Base-by-base conservation (phyloP, 2,113 vertebrate species). In the Chiloscyllium plagiosum region DNA sequence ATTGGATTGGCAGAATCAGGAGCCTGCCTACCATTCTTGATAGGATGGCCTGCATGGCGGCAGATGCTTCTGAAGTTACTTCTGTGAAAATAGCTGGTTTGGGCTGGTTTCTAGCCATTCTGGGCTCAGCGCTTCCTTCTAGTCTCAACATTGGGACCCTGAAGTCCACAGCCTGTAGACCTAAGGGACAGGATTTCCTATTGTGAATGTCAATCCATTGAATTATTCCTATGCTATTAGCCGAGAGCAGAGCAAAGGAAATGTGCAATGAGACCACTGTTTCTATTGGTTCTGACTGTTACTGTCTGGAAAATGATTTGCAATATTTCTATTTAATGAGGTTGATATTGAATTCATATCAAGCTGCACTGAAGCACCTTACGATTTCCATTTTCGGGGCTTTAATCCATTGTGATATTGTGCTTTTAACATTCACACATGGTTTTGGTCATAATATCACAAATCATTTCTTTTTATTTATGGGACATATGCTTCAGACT, bases 391-490 rank as follows among this genome's bases (percentile, higher is more conserved):
- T 65, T 93, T 93, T 93, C 61, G 20, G 89, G 33, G 33, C 19
- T n/a, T 93, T 93, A 66, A 93, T 93, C 61, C 19, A n/a, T 22
- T 66, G 89, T 93, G 89, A 17, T n/a, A 37, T 66, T 65, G 65
- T n/a, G n/a, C 12, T 93, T 37, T 93, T 42, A 93, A 93, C 65
- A 66, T 66, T 66, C 66, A 33, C 37, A 42, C 89, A 66, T 15
- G 12, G 52, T 61, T 56, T 33, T 4, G 26, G 52, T 42, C 24
- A 61, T 90, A 17, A 66, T 66, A 66, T 66, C 56, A 93, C 33
- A 93, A 93, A 68, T 24, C 37, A 93, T 93, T 93, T 65, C 17
- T 93, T 93, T 37, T 22, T 66, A 93, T 93, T 68, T 93, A 37
- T n/a, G 61, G 17, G 37, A 8, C 37, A 61, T 66, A 61, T 37